These are phyloP conservation scores for Atopsyche davidsoni DNA, from an alignment of 1,140 invertebrate species.

Conservation along the genomic window DNA sequence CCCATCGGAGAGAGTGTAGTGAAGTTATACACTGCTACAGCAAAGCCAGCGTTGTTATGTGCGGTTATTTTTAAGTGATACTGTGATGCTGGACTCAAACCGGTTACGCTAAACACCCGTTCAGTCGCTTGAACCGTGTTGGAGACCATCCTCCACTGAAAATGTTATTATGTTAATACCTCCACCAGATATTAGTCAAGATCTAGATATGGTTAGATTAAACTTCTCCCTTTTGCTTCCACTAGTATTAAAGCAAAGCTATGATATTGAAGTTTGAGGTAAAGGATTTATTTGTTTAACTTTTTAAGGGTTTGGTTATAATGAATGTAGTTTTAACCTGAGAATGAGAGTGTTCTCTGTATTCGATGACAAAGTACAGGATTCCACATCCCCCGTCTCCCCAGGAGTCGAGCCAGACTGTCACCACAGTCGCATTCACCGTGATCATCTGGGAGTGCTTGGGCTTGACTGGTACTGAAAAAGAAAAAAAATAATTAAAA, in stretches of 20 bases:
- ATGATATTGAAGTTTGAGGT: too few relatives aligned
- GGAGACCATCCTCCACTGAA: constrained; percentile 64
- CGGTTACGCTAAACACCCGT: constrained; percentile 70
- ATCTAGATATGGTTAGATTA: constrained; percentile 52
- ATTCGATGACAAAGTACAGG: constrained; percentile 80
- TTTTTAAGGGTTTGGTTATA: too few relatives aligned
- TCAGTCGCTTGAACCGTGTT: constrained; percentile 71
- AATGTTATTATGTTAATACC: constrained; percentile 37
- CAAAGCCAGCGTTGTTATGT: constrained; percentile 87
- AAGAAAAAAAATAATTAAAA: neutral
- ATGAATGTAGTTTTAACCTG: constrained; percentile 49
- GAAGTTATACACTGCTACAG: constrained; percentile 81
- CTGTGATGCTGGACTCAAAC: constrained; percentile 75
- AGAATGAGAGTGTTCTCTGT: constrained; percentile 51
- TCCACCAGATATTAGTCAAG: constrained; percentile 17
- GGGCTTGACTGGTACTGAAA: constrained; percentile 67
- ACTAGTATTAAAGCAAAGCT: too few relatives aligned
- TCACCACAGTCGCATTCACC: constrained; percentile 83
- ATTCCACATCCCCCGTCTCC: constrained; percentile 85
- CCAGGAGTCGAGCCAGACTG: constrained; percentile 82
- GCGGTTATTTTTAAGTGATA: constrained; percentile 84
- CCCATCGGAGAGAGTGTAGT: constrained; percentile 70
- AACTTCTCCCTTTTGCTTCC: too few relatives aligned
- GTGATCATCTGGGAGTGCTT: constrained; percentile 78
- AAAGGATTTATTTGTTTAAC: too few relatives aligned